phyloP scores from a whole-genome alignment of 2,797 vertebrate species.

The Rhinogobio ventralis region DNA sequence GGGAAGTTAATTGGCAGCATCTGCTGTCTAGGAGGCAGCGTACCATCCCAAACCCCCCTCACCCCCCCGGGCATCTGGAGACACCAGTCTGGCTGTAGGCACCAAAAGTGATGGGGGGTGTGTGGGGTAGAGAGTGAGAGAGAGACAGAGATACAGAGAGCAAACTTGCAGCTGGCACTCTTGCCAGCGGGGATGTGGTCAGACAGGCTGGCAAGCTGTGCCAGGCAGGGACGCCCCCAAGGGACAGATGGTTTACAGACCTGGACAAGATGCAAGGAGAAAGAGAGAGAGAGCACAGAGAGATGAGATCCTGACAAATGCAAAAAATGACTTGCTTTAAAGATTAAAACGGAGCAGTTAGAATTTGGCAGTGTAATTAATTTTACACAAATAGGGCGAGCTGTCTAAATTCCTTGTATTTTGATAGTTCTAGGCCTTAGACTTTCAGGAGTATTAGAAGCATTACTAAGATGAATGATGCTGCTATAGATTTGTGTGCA shows the following conservation, averaged over 20 bases:
- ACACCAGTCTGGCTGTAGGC: constrained; percentile 63
- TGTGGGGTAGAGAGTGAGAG: constrained; percentile 65
- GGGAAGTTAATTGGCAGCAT: constrained; percentile 87
- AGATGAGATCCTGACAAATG: constrained; percentile 56
- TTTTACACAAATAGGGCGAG: constrained; percentile 4
- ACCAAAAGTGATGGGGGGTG: constrained; percentile 58
- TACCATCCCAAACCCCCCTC: constrained; percentile 59
- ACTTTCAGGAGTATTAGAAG: background rate
- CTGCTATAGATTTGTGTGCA: background rate
- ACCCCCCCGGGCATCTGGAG: constrained; percentile 63
- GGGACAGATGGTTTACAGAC: constrained; percentile 75
- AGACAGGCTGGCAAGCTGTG: constrained; percentile 78
- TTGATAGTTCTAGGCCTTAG: constrained; percentile 1
- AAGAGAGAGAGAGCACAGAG: constrained; percentile 49
- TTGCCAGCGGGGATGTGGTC: constrained; percentile 78
- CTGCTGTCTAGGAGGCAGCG: constrained; percentile 79
- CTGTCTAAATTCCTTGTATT: background rate
- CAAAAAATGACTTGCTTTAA: constrained; percentile 53
- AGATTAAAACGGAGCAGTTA: constrained; percentile 41
- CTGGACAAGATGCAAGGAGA: constrained; percentile 70
- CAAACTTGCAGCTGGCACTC: constrained; percentile 77
- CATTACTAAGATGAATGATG: constrained; percentile 17
- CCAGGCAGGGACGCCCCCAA: constrained; percentile 71
- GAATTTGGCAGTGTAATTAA: constrained; percentile 32
- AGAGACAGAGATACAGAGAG: constrained; percentile 68